Conservation (phyloP, 1,140 invertebrate species). For the Drepana arcuata region DNA sequence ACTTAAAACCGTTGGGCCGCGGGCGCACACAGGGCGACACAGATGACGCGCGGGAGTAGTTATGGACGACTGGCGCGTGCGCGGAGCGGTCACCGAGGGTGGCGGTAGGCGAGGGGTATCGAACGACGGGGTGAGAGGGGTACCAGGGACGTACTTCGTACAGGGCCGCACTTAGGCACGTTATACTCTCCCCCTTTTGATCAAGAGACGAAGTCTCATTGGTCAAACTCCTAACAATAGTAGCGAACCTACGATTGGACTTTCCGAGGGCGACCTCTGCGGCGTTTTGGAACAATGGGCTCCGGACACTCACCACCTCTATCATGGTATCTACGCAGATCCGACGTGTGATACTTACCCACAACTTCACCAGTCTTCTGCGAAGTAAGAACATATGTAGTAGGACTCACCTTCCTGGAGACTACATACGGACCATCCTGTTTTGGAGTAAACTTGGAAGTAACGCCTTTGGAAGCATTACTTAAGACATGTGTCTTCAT, state of each 20-base stretch:
- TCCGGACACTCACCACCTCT: slow-evolving; percentile 1
- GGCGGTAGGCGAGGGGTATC: too few species aligned
- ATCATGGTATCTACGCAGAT: slow-evolving; percentile 2
- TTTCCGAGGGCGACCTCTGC: slow-evolving; percentile 3
- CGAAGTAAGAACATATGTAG: slow-evolving; percentile 24
- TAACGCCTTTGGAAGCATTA: slow-evolving; percentile 13
- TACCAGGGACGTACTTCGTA: too few species aligned
- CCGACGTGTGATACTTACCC: slow-evolving; percentile 6
- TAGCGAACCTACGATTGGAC: background rate
- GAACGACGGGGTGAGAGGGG: too few species aligned
- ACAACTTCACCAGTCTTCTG: background rate
- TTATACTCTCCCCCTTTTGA: background rate
- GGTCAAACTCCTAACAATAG: background rate
- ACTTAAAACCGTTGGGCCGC: too few species aligned
- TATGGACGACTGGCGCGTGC: too few species aligned
- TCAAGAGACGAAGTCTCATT: background rate
- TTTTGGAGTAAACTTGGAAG: slow-evolving; percentile 17
- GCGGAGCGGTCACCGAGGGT: too few species aligned
- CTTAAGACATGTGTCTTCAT: slow-evolving; percentile 16
- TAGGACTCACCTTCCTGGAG: slow-evolving; percentile 9
- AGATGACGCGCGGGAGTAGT: too few species aligned
- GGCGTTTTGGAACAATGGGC: background rate
- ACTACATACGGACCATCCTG: slow-evolving; percentile 17
- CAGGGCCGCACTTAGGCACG: too few species aligned
- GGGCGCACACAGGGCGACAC: too few species aligned